Evolutionary conservation across 2,797 vertebrate species (phyloP), one percentile per base, ranked within the genome.

Genomic region (Danio jaintianensis): DNA sequence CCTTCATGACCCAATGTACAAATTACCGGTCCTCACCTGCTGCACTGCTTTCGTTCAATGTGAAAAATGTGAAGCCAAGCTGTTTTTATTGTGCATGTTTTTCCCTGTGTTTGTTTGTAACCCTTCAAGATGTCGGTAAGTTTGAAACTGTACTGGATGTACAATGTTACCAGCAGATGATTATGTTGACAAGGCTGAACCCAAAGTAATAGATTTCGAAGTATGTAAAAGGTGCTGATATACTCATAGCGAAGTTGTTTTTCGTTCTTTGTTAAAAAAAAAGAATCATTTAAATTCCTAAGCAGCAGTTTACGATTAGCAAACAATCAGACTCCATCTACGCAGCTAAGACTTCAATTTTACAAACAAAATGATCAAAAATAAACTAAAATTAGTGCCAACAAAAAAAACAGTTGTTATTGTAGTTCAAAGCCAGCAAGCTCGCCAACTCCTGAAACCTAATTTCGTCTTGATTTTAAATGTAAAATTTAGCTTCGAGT

Each of bases 11-110:
- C 88, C 83, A 83, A 89, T 92, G 88, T 91, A 90, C 83, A 91
- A 87, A 85, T 75, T 76, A 70, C 83, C 62, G 75, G 85, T 62
- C 56, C 72, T 61, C 70, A 69, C 81, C 62, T 56, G 83, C 88
- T 88, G 86, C 85, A 83, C 87, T 85, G 88, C 85, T 91, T 89
- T 86, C 83, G 80, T 78, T 89, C 86, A 90, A 91, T 87, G 76
- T 78, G 76, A 58, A 56, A 78, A 58, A 59, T 68, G 88, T 92
- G 82, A 86, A 88, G 86, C 89, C 86, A 59, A 79, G 80, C 84
- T 78, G 86, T 88, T 85, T 86, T 86, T 86, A 76, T 81, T 81
- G 80, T 91, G 93, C 92, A 93, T 93, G 92, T 92, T 89, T 63
- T 72, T 86, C 80, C 87, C 80, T 83, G 82, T 78, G 68, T 87